Evolutionary conservation across 2,888 invertebrate genomes (phyloP), one percentile per base, ranked within the genome.

Genomic region (Salticus scenicus): DNA sequence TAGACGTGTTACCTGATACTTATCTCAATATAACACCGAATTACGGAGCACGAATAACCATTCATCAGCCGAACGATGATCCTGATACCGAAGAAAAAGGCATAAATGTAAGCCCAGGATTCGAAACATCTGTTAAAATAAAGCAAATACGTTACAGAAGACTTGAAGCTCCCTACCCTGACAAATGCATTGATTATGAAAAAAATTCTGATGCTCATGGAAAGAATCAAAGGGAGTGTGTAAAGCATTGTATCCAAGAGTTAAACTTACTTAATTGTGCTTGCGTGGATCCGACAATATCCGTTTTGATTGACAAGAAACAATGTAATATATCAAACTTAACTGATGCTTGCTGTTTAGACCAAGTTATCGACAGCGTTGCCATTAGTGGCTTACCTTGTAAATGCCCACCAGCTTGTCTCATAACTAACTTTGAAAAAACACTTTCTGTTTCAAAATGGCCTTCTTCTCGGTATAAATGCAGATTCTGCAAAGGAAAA

Each of bases 161-260:
- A n/a, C n/a, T n/a, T n/a, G n/a, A n/a, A n/a, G n/a, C n/a, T n/a
- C n/a, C n/a, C n/a, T n/a, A n/a, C n/a, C n/a, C n/a, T n/a, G n/a
- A n/a, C 41, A 67, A 82, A 0, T 89, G 89, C 33, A 57, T 87
- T 5, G 66, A 83, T 63, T 84, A 88, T 28, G 37, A 7, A 1
- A 5, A 7, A 63, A 28, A 24, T 20, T 28, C 30, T 14, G 10
- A 17, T 0, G 8, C 4, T 0, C 14, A n/a, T 57, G 71, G 71
- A 24, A 67, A 67, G 5, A 33, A 37, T 20, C 37, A 41, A 70
- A 12, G 27, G 17, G 42, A 33, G 5, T 84, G 73, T 41, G 33
- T 69, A 12, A 30, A 33, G 20, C n/a, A 24, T 1, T 83, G 81
- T n/a, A 51, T 73, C 12, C 79, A 79, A 28, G 51, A 66, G 14